A percentile compares a stretch with the other conserved stretches of the same genome.
These are phyloP conservation scores for Pollimyrus isidori DNA, from an alignment of 2,113 vertebrate genomes.

Conservation along the genomic window DNA sequence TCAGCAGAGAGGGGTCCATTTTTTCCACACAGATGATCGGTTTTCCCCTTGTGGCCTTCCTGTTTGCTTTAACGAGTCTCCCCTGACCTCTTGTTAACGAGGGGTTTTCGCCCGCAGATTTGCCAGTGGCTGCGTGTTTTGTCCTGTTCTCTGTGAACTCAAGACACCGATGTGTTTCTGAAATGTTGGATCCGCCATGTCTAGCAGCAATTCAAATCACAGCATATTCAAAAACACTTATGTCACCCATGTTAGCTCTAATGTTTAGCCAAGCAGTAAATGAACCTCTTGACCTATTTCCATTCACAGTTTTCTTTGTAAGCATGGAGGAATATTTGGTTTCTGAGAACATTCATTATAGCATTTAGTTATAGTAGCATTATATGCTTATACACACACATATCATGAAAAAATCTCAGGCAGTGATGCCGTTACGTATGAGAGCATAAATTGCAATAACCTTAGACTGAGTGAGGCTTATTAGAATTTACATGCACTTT, in stretches of 20 bases:
- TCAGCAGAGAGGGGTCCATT: background rate
- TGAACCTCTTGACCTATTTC: background rate
- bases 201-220: background rate
- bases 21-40: background rate
- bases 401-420: background rate
- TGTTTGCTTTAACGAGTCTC: background rate
- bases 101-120: background rate
- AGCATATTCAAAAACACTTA: background rate
- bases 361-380: background rate
- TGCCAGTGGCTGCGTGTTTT: background rate
- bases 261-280: background rate
- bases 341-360: background rate
- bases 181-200: background rate
- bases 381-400: background rate
- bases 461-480: background rate
- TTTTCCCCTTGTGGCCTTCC: background rate
- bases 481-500: background rate
- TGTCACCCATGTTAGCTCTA: background rate
- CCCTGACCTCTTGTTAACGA: background rate
- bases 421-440: background rate
- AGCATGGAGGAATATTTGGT: background rate
- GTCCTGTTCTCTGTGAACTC: background rate
- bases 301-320: background rate
- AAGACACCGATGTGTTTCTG: background rate
- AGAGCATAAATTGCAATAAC: background rate